phyloP scores from a whole-genome alignment of 2,113 vertebrate species.

The Pomatostomus ruficeps region DNA sequence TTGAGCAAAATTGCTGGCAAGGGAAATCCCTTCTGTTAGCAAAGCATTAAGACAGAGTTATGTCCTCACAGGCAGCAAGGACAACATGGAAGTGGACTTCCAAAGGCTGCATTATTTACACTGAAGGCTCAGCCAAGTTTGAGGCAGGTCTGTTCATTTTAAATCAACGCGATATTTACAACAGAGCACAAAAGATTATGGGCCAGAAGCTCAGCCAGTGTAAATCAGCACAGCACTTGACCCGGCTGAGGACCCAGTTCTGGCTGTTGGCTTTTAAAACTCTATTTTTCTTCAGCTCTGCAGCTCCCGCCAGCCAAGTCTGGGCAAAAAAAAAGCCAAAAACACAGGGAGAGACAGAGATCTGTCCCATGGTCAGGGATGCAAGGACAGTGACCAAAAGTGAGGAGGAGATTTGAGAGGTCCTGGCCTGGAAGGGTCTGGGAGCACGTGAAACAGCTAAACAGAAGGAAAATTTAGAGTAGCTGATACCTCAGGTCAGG shows the following conservation, averaged over 20 bases:
- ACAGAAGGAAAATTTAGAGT: neutral
- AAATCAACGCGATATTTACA: neutral
- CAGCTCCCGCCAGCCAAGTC: neutral
- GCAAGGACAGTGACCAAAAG: neutral
- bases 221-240: neutral
- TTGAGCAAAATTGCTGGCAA: neutral
- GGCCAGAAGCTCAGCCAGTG: neutral
- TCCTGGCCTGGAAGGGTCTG: neutral
- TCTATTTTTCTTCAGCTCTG: neutral
- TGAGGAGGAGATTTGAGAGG: neutral
- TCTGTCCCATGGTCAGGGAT: neutral
- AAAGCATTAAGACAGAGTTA: neutral
- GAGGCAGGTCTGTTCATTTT: neutral
- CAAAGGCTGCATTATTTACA: neutral
- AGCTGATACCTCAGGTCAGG: neutral
- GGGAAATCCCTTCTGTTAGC: neutral
- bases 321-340: neutral
- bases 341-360: neutral
- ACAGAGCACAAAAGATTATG: neutral
- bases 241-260: neutral
- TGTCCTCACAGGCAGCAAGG: neutral
- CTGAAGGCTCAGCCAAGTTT: neutral
- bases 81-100: neutral
- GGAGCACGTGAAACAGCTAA: accelerated
- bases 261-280: neutral